Percentiles rank a stretch among this genome's conserved stretches.
Conservation (phyloP, 1,140 invertebrate genomes). For the Brachionus rotundiformis region DNA sequence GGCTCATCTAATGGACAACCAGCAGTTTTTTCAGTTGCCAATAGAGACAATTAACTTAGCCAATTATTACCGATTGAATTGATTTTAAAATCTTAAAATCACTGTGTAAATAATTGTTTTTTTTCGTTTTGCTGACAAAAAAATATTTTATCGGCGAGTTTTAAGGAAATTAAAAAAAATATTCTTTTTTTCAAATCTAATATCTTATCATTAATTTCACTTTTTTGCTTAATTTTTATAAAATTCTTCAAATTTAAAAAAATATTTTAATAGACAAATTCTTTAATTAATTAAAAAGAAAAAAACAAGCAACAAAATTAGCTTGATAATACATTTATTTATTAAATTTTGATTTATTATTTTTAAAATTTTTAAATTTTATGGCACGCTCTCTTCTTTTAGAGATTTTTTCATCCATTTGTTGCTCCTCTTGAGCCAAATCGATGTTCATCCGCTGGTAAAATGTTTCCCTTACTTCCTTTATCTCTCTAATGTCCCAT, state of each 20-base stretch:
- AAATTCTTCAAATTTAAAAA: neutral
- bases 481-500: slow-evolving; percentile 45
- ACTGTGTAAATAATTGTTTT: neutral
- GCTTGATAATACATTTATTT: neutral
- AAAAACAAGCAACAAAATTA: no score
- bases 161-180: neutral
- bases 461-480: slow-evolving; percentile 31
- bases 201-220: neutral
- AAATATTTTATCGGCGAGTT: neutral
- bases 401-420: neutral
- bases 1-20: slow-evolving; percentile 22
- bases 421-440: neutral
- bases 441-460: neutral
- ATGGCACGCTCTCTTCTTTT: neutral
- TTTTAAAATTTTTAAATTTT: neutral
- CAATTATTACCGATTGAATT: neutral
- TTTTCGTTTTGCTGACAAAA: neutral
- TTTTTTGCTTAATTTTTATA: slow-evolving; percentile 5
- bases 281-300: neutral
- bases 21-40: neutral
- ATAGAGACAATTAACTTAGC: slow-evolving; percentile 19
- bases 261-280: neutral
- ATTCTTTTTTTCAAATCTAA: neutral
- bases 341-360: neutral
- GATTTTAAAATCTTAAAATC: neutral